phyloP scores from a whole-genome alignment of 2,797 vertebrate genomes.

The Myotis myotis region DNA sequence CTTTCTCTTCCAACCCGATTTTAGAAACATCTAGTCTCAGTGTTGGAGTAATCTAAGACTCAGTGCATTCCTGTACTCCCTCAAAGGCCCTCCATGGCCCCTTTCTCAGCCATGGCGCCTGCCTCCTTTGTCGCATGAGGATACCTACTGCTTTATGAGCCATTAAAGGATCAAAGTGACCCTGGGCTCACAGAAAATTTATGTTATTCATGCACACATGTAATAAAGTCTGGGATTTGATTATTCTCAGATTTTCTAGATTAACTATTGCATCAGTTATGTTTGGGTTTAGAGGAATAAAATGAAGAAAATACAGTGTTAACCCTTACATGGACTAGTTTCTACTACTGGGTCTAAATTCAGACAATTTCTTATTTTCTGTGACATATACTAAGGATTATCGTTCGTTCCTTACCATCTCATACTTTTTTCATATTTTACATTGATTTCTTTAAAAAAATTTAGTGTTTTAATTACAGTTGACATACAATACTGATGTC shows the following conservation, averaged over 20 bases:
- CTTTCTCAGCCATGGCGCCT: neutral
- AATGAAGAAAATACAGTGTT: neutral
- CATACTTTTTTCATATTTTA: neutral
- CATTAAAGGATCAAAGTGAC: constrained; percentile 66
- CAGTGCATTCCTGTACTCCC: neutral
- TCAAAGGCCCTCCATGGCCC: neutral
- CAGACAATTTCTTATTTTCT: neutral
- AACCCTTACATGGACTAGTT: neutral
- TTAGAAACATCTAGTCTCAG: neutral
- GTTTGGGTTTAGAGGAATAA: neutral
- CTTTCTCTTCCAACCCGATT: constrained; percentile 29
- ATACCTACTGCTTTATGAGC: constrained; percentile 44
- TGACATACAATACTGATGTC: neutral
- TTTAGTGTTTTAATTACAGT: neutral
- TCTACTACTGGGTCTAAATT: neutral
- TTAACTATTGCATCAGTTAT: constrained; percentile 7
- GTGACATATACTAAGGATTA: neutral
- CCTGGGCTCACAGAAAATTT: constrained; percentile 52
- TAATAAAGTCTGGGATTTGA: constrained; percentile 31
- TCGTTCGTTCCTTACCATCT: neutral
- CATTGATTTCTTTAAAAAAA: neutral
- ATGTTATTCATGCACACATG: constrained; percentile 33
- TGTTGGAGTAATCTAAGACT: neutral
- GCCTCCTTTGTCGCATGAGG: neutral
- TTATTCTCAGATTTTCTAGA: constrained; percentile 26